Conservation (phyloP, 2,797 vertebrate species). For the Rallus crepitans region DNA sequence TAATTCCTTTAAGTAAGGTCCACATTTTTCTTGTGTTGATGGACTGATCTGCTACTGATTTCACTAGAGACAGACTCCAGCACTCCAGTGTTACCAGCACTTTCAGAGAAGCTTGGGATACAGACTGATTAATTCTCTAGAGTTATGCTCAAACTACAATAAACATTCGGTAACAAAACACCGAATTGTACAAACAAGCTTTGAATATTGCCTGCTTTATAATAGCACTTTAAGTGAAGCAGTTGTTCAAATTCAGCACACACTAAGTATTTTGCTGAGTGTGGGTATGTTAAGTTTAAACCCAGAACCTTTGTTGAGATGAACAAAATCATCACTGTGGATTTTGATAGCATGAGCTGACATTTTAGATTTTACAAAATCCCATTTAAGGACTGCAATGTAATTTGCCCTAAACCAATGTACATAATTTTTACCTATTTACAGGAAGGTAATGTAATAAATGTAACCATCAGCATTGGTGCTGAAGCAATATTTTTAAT, state of each 20-base stretch:
- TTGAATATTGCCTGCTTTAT: background rate
- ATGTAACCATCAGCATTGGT: background rate
- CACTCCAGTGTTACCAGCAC: background rate
- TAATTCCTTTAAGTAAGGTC: background rate
- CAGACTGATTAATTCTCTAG: background rate
- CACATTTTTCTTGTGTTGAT: background rate
- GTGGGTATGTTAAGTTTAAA: background rate
- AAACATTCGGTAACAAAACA: background rate
- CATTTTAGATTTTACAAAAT: background rate
- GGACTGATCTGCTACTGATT: background rate
- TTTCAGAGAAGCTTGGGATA: background rate
- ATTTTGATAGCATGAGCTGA: background rate
- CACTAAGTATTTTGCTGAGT: background rate
- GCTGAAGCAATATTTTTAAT: background rate
- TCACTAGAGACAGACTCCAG: background rate
- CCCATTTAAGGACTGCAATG: background rate
- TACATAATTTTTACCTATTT: background rate
- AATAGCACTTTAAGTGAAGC: background rate
- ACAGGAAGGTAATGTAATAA: background rate
- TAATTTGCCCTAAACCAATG: background rate
- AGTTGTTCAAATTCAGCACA: background rate
- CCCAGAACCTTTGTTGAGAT: background rate
- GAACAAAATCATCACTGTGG: background rate
- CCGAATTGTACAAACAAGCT: background rate
- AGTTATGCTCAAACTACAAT: background rate